Percentiles rank a stretch among this genome's conserved stretches.
Evolutionary conservation across 2,113 vertebrate genomes (phyloP).

Genomic region (Cyanistes caeruleus): DNA sequence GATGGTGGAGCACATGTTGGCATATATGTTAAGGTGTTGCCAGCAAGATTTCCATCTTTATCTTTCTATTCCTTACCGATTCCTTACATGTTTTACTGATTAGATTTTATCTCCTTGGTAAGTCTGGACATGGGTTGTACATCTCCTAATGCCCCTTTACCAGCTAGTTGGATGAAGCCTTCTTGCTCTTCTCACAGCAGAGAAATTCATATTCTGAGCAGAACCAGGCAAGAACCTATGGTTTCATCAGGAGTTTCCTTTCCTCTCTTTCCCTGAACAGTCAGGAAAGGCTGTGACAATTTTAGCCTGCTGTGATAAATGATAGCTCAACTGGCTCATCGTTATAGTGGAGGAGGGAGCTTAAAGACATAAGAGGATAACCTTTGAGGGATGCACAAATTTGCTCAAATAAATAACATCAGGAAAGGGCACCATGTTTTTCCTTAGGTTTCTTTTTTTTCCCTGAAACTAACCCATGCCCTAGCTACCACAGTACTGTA

Average conservation of each 20-base stretch:
- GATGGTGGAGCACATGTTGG: neutral
- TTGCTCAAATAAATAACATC: constrained; percentile 31
- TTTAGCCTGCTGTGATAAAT: constrained; percentile 19
- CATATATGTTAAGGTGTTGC: neutral
- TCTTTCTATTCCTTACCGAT: neutral
- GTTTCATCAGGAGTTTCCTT: neutral
- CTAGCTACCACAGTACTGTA: neutral
- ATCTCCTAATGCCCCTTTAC: neutral
- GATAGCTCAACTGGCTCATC: neutral
- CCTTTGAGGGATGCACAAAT: neutral
- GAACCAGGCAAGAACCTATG: neutral
- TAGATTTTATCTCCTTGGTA: neutral
- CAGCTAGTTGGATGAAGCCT: neutral
- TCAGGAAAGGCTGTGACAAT: neutral
- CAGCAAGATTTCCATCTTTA: neutral
- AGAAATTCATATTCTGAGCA: neutral
- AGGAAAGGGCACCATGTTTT: neutral
- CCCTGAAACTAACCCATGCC: neutral
- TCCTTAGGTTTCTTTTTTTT: neutral
- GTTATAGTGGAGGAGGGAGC: neutral
- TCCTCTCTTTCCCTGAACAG: neutral
- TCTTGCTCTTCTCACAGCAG: neutral
- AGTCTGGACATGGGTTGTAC: neutral
- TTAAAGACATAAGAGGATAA: neutral
- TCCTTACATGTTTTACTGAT: neutral